These are phyloP conservation scores for Whitmania pigra DNA, from an alignment of 1,140 invertebrate genomes.

Conservation along the genomic window DNA sequence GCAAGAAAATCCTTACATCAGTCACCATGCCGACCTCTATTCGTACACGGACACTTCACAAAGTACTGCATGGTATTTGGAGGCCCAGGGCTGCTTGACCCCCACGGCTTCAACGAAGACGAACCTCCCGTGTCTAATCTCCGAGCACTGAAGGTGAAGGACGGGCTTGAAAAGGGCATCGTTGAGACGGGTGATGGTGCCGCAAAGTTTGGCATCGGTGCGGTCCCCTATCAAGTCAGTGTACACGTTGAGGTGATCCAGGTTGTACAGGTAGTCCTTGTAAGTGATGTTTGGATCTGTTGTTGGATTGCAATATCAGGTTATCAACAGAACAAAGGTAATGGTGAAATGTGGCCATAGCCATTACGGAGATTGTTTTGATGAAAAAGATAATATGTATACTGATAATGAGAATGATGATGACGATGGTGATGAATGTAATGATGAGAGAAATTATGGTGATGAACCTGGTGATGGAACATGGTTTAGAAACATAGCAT, in stretches of 20 bases:
- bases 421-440: too few relatives aligned
- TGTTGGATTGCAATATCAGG: not conserved
- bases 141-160: conserved; percentile 40
- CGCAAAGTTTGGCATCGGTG: conserved; percentile 31
- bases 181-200: conserved; percentile 39
- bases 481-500: too few relatives aligned
- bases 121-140: conserved; percentile 39
- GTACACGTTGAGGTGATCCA: conserved; percentile 47
- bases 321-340: too few relatives aligned
- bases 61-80: conserved; percentile 42
- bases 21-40: not conserved
- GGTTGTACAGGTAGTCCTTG: conserved; percentile 45
- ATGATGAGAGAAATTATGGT: too few relatives aligned
- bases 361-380: too few relatives aligned
- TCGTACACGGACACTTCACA: conserved; percentile 45
- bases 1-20: not conserved
- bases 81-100: conserved; percentile 40
- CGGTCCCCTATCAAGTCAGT: conserved; percentile 41
- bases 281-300: conserved; percentile 41
- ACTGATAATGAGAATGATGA: too few relatives aligned
- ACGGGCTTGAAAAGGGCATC: conserved; percentile 40
- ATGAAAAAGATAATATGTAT: too few relatives aligned
- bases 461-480: too few relatives aligned
- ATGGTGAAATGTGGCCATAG: too few relatives aligned
- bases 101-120: conserved; percentile 43